Evolutionary conservation across 2,888 invertebrate genomes (phyloP), one percentile per base, ranked within the genome.

Genomic region (Eueremaeus valkanovi): DNA sequence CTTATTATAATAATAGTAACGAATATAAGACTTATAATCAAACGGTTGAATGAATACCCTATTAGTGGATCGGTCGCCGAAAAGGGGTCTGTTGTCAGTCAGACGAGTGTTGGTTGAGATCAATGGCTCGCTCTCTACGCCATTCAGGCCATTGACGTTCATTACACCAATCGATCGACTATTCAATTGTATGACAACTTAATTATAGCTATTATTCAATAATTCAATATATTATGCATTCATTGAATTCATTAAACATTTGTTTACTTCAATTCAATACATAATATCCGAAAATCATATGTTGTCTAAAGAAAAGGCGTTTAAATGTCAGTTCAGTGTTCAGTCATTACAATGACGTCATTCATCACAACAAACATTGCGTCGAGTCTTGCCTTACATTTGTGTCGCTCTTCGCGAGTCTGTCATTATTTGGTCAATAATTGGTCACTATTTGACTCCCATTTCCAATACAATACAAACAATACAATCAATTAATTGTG

Each of bases 11-110:
- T n/a, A n/a, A n/a, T n/a, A n/a, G n/a, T n/a, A n/a, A n/a, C n/a
- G n/a, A n/a, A n/a, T n/a, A n/a, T n/a, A n/a, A n/a, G n/a, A n/a
- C n/a, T n/a, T n/a, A n/a, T n/a, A n/a, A n/a, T n/a, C n/a, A n/a
- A n/a, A n/a, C n/a, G n/a, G n/a, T n/a, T n/a, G n/a, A 24, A 36
- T 36, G 16, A 36, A 40, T 49, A 74, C 74, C 58, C 74, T 9
- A 63, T 45, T 40, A 5, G 33, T 31, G 0, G 45, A 45, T 27
- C 63, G 9, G 36, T 74, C 74, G 13, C 74, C 74, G 27, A 74
- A 74, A 9, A 74, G 63, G 1, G 74, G 74, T 74, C 74, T 33
- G 31, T 73, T 55, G 55, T 58, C 55, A 49, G 51, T 18, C 16
- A 33, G 24, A 9, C 11, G 9, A 27, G 55, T 36, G 40, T 40